phyloP scores from a whole-genome alignment of 2,797 vertebrate species.

The Peromyscus nudipes region DNA sequence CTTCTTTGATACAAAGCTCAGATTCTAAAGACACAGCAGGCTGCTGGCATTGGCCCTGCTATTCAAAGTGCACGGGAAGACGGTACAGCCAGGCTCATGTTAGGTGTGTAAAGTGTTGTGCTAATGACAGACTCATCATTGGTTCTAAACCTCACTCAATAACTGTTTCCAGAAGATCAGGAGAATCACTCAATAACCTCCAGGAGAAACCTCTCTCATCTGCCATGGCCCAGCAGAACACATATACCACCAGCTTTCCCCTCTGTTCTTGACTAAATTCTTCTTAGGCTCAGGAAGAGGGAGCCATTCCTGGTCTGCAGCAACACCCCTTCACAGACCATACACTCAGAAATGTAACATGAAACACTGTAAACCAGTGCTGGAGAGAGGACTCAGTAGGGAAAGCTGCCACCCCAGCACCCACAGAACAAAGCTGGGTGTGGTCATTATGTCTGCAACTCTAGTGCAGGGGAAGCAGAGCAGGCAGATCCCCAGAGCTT shows the following conservation, averaged over 20 bases:
- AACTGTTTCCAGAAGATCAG: neutral
- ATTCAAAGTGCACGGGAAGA: conserved; percentile 18
- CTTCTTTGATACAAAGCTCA: conserved; percentile 32
- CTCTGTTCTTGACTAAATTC: neutral
- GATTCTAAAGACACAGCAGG: conserved; percentile 4
- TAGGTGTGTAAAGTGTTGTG: neutral
- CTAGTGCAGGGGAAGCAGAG: too few species aligned
- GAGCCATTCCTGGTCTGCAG: neutral
- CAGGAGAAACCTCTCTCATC: neutral
- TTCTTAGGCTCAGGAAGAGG: neutral
- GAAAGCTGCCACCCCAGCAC: neutral
- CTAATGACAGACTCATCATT: neutral
- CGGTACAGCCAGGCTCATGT: neutral
- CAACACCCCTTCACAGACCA: neutral
- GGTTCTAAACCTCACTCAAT: conserved; percentile 57
- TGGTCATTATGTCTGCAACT: neutral
- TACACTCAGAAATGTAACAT: neutral
- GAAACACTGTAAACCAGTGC: neutral
- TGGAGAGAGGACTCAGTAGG: too few species aligned
- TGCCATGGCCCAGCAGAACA: neutral
- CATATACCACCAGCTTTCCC: neutral
- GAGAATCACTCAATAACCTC: conserved; percentile 17
- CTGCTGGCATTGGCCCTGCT: conserved; percentile 49
- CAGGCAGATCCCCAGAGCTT: neutral
- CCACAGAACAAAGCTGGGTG: neutral